Conservation (phyloP, 2,113 vertebrate genomes). For the Neogobius melanostomus region DNA sequence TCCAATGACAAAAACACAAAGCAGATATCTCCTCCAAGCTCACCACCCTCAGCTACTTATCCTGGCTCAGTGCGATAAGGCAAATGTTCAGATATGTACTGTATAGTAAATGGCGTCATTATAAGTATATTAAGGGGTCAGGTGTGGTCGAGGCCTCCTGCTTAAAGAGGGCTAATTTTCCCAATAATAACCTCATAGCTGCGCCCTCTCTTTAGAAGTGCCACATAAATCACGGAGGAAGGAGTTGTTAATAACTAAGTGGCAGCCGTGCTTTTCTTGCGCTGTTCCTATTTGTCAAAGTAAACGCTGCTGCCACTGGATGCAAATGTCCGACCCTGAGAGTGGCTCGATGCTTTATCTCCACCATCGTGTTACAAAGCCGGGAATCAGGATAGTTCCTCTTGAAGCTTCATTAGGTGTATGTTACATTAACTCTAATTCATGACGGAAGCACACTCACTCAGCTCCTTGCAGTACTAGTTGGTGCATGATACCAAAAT, state of each 20-base stretch:
- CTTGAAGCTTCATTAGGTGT: constrained; percentile 19
- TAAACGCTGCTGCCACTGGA: constrained; percentile 89
- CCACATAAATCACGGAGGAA: constrained; percentile 96
- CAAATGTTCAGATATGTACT: constrained; percentile 83
- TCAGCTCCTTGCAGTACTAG: neutral
- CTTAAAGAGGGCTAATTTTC: constrained; percentile 98
- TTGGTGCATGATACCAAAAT: no score
- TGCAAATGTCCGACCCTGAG: constrained; percentile 77
- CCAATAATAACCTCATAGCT: constrained; percentile 93
- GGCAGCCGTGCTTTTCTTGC: constrained; percentile 88
- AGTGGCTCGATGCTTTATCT: constrained; percentile 50
- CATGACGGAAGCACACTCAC: neutral
- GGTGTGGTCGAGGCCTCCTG: constrained; percentile 85
- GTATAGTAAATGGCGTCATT: constrained; percentile 98
- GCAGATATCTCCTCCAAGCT: constrained; percentile 39
- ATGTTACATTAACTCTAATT: neutral
- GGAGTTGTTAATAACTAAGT: constrained; percentile 98
- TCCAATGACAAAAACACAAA: constrained; percentile 44
- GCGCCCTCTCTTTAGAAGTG: constrained; percentile 87
- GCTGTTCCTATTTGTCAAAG: constrained; percentile 96
- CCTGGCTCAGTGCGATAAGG: constrained; percentile 62
- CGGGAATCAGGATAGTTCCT: constrained; percentile 22
- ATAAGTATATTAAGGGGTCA: constrained; percentile 99
- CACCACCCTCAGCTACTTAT: constrained; percentile 48
- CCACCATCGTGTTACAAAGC: constrained; percentile 43